phyloP scores from a whole-genome alignment of 2,888 invertebrate species.

The Harpalus rubripes region DNA sequence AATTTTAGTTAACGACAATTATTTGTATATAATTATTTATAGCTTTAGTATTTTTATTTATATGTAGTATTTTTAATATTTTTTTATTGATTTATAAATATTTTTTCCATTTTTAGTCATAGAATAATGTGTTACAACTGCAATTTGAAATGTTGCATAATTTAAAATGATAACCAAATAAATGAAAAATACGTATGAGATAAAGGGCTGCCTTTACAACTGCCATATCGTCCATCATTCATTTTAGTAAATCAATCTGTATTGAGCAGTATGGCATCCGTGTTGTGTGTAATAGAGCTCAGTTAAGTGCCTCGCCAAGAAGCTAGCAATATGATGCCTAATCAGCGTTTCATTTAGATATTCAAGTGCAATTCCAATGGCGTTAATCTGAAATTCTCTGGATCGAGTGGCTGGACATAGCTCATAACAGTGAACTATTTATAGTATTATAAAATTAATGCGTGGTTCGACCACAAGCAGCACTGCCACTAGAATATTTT shows the following conservation, averaged over 20 bases:
- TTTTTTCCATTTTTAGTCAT: too few species aligned
- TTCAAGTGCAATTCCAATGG: slow-evolving; percentile 34
- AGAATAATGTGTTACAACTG: too few species aligned
- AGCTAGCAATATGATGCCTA: slow-evolving; percentile 43
- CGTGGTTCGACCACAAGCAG: slow-evolving; percentile 52
- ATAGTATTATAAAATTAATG: slow-evolving; percentile 58
- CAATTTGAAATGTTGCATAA: slow-evolving; percentile 4
- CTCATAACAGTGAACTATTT: slow-evolving; percentile 56
- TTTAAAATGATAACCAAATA: slow-evolving; percentile 13
- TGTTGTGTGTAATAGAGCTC: slow-evolving; percentile 48
- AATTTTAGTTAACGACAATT: too few species aligned
- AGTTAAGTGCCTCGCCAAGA: slow-evolving; percentile 60
- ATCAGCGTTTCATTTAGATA: slow-evolving; percentile 45
- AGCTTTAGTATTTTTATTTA: too few species aligned
- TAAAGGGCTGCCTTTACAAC: slow-evolving; percentile 53
- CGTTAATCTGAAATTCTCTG: slow-evolving; percentile 26
- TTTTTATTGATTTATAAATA: too few species aligned
- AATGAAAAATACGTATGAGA: slow-evolving; percentile 50
- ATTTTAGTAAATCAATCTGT: not conserved
- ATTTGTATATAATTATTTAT: too few species aligned
- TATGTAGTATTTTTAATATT: too few species aligned
- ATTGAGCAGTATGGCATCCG: slow-evolving; percentile 45
- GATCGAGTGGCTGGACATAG: slow-evolving; percentile 37
- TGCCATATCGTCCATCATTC: slow-evolving; percentile 54
- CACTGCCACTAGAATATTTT: slow-evolving; percentile 62